Conservation (phyloP, 2,113 vertebrate species). For the Pteruthius melanotis region DNA sequence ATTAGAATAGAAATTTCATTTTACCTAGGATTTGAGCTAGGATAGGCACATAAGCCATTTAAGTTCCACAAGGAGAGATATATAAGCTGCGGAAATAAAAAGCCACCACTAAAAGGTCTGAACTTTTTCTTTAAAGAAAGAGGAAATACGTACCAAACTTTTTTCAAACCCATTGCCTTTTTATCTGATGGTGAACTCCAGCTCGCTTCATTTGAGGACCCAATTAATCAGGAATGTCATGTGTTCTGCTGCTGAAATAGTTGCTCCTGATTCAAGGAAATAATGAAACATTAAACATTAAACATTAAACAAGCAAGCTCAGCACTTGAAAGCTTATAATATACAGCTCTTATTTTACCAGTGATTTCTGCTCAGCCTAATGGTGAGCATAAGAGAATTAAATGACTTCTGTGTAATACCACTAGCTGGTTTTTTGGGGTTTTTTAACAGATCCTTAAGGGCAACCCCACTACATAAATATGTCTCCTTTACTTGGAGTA, state of each 20-base stretch:
- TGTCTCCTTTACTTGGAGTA: background rate
- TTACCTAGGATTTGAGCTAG: background rate
- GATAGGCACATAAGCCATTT: background rate
- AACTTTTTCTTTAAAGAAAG: background rate
- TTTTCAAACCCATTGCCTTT: background rate
- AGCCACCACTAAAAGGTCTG: background rate
- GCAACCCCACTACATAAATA: background rate
- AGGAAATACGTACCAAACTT: background rate
- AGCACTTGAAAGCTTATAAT: background rate
- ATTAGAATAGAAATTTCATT: background rate
- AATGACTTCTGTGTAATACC: background rate
- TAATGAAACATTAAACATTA: background rate
- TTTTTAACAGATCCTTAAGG: slow-evolving; percentile 3
- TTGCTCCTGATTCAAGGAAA: background rate
- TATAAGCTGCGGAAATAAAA: background rate
- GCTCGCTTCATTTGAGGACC: background rate
- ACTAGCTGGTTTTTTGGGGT: background rate
- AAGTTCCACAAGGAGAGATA: background rate
- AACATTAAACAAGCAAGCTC: background rate
- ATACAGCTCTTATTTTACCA: background rate
- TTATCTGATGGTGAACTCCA: background rate
- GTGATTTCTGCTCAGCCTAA: background rate
- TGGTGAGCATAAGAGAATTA: background rate
- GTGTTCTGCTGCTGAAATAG: background rate
- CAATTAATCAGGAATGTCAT: background rate